Evolutionary conservation across 2,888 invertebrate genomes (phyloP).

Genomic region (Branchellion lobata): DNA sequence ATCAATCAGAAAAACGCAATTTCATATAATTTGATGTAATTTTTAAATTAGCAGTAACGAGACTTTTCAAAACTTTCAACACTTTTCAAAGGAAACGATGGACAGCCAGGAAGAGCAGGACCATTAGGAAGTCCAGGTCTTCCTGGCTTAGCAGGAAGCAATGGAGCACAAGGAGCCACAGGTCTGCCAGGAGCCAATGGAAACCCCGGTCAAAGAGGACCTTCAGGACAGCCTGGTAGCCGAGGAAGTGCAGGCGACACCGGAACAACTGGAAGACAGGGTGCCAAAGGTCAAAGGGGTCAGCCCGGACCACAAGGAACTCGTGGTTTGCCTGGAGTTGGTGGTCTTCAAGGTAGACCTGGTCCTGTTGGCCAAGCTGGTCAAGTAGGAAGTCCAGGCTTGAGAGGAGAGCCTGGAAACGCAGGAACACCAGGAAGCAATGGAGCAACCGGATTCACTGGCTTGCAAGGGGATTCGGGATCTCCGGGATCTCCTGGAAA

Average conservation of each 20-base stretch:
- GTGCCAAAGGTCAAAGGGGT: slow-evolving; percentile 34
- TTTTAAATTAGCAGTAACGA: neutral
- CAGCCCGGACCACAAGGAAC: slow-evolving; percentile 36
- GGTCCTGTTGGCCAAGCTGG: slow-evolving; percentile 45
- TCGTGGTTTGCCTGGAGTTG: slow-evolving; percentile 30
- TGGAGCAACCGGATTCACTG: neutral
- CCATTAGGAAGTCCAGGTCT: slow-evolving; percentile 30
- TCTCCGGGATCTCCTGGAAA: slow-evolving; percentile 43
- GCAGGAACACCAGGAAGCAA: neutral
- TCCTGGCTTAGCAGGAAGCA: slow-evolving; percentile 26
- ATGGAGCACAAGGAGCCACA: slow-evolving; percentile 34
- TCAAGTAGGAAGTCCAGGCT: slow-evolving; percentile 25
- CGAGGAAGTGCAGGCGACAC: slow-evolving; percentile 39
- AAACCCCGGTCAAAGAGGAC: slow-evolving; percentile 32
- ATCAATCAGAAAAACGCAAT: neutral
- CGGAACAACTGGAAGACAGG: slow-evolving; percentile 23
- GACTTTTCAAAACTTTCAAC: neutral
- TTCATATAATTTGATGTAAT: neutral
- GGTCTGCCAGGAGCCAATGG: slow-evolving; percentile 38
- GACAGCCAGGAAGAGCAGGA: slow-evolving; percentile 27
- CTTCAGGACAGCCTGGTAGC: slow-evolving; percentile 31
- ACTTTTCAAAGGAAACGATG: neutral
- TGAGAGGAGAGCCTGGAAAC: neutral
- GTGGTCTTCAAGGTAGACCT: slow-evolving; percentile 37
- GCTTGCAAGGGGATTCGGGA: slow-evolving; percentile 35